Evolutionary conservation across 2,888 invertebrate species (phyloP).

Genomic region (Macaria liturata): DNA sequence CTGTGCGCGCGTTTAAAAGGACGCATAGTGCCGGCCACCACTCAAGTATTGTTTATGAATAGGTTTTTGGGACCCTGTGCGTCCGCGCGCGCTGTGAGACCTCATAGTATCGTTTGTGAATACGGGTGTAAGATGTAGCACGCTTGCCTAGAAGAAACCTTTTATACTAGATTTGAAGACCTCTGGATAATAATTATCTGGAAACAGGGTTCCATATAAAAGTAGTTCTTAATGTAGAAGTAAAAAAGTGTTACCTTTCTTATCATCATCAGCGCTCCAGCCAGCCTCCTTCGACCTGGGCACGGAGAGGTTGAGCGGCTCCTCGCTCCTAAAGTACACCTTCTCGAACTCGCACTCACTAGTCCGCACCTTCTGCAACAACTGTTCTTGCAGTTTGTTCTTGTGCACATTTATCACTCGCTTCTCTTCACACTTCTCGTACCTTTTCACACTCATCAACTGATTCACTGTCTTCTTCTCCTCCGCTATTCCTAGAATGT

Average conservation of each 20-base stretch:
- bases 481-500: slow-evolving; percentile 88
- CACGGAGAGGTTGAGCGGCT: slow-evolving; percentile 84
- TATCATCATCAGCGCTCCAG: slow-evolving; percentile 63
- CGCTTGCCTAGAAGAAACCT: too few species aligned
- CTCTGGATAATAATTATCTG: too few species aligned
- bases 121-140: too few species aligned
- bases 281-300: slow-evolving; percentile 74
- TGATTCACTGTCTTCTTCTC: slow-evolving; percentile 54
- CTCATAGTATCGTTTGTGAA: too few species aligned
- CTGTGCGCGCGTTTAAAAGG: too few species aligned
- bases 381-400: slow-evolving; percentile 72
- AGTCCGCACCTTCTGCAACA: slow-evolving; percentile 69
- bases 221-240: too few species aligned
- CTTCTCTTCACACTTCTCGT: slow-evolving; percentile 19
- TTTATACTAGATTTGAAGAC: too few species aligned
- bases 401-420: slow-evolving; percentile 61
- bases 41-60: too few species aligned
- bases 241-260: slow-evolving; percentile 51
- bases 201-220: too few species aligned
- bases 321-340: slow-evolving; percentile 70
- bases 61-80: too few species aligned
- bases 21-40: too few species aligned
- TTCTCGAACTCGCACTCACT: slow-evolving; percentile 65
- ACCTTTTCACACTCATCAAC: slow-evolving; percentile 64
- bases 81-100: too few species aligned